These are phyloP conservation scores for Heliconius aoede DNA, from an alignment of 2,888 invertebrate species.

Conservation along the genomic window DNA sequence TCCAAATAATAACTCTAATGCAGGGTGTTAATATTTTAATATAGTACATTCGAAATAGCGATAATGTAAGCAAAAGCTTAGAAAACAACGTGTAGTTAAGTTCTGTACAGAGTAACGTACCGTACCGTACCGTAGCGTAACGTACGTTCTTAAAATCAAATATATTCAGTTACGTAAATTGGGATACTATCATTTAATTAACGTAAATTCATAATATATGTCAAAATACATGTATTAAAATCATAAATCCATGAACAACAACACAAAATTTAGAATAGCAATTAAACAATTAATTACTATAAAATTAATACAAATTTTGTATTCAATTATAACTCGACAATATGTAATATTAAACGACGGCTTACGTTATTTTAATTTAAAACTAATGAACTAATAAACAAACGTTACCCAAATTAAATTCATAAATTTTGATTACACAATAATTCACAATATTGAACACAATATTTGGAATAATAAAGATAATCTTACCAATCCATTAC, in stretches of 20 bases:
- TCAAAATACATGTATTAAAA: background rate
- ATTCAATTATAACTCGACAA: too few species aligned
- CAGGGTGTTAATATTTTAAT: constrained; percentile 1
- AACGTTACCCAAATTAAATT: background rate
- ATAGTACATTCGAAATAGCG: background rate
- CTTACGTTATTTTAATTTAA: background rate
- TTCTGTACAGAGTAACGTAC: too few species aligned
- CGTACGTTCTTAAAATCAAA: too few species aligned
- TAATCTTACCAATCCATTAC: constrained; percentile 35
- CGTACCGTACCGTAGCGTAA: too few species aligned
- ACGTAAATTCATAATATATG: background rate
- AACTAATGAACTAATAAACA: background rate
- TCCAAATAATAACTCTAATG: constrained; percentile 6
- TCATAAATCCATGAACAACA: background rate
- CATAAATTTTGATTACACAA: constrained; percentile 23
- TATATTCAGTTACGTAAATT: background rate
- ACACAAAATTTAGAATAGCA: too few species aligned
- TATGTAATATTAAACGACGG: background rate
- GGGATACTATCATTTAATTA: background rate
- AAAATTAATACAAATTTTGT: background rate
- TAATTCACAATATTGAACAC: constrained; percentile 7
- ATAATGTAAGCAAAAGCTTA: background rate
- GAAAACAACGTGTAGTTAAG: background rate
- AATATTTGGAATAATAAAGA: constrained; percentile 15
- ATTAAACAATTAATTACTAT: background rate